Conservation (phyloP, 2,888 invertebrate genomes). For the Ptychoptera albimana region DNA sequence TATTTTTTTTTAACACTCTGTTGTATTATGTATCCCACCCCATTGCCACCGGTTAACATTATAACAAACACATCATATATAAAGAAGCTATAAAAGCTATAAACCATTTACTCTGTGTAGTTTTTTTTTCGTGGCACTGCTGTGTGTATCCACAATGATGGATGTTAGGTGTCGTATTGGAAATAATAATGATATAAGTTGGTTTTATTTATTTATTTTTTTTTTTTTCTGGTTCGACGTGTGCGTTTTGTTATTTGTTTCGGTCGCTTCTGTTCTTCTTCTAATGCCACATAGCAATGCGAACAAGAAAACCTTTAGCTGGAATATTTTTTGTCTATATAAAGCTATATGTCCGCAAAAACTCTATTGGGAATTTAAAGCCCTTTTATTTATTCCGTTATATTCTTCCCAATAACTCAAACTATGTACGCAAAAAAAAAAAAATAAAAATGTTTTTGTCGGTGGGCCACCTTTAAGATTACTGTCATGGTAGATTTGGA, state of each 20-base stretch:
- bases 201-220: slow-evolving; percentile 3
- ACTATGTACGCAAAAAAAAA: too few species aligned
- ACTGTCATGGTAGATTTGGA: too few species aligned
- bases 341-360: too few species aligned
- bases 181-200: slow-evolving; percentile 7
- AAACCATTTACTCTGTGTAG: slow-evolving; percentile 4
- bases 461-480: too few species aligned
- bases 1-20: too few species aligned
- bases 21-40: too few species aligned
- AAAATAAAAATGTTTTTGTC: too few species aligned
- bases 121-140: too few species aligned
- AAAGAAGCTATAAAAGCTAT: slow-evolving; percentile 1
- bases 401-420: too few species aligned
- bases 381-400: too few species aligned
- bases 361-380: too few species aligned
- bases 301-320: background rate
- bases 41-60: background rate
- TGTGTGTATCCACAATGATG: slow-evolving; percentile 6
- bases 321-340: background rate
- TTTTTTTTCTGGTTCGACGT: background rate
- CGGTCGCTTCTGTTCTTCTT: background rate
- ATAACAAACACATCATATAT: background rate
- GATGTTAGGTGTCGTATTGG: slow-evolving; percentile 8
- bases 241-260: background rate
- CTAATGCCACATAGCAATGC: background rate